Conservation (phyloP, 1,140 invertebrate species). For the Brachionus sp. region DNA sequence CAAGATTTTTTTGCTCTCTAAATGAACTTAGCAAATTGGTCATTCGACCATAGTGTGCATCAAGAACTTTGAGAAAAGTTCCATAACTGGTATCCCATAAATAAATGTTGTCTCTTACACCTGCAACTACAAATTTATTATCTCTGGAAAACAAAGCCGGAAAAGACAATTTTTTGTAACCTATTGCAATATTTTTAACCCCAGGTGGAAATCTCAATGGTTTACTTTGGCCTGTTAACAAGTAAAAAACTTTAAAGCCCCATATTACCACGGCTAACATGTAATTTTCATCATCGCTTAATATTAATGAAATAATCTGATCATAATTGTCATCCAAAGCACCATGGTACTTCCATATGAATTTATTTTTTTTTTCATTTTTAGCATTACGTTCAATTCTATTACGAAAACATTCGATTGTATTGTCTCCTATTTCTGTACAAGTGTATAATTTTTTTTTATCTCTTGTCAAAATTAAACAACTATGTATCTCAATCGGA, state of each 20-base stretch:
- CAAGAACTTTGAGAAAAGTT: conserved; percentile 65
- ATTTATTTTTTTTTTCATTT: neutral
- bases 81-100: conserved; percentile 75
- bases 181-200: conserved; percentile 81
- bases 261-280: conserved; percentile 78
- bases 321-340: conserved; percentile 59
- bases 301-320: conserved; percentile 72
- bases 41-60: conserved; percentile 93
- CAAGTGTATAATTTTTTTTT: conserved; percentile 66
- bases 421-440: conserved; percentile 49
- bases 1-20: conserved; percentile 84
- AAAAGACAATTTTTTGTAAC: conserved; percentile 62
- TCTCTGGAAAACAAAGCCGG: conserved; percentile 78
- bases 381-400: neutral
- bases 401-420: conserved; percentile 40
- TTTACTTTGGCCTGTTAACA: conserved; percentile 57
- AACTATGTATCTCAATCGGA: conserved; percentile 63
- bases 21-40: conserved; percentile 79
- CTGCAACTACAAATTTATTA: conserved; percentile 86
- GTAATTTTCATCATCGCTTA: conserved; percentile 74
- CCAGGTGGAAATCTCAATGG: conserved; percentile 76
- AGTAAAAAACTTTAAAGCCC: conserved; percentile 73
- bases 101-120: conserved; percentile 88
- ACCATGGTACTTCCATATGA: conserved; percentile 57
- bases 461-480: conserved; percentile 65